A percentile compares a stretch with the other conserved stretches of the same genome.
phyloP scores from a whole-genome alignment of 2,113 vertebrate species.

The Planiliza haematocheilus region DNA sequence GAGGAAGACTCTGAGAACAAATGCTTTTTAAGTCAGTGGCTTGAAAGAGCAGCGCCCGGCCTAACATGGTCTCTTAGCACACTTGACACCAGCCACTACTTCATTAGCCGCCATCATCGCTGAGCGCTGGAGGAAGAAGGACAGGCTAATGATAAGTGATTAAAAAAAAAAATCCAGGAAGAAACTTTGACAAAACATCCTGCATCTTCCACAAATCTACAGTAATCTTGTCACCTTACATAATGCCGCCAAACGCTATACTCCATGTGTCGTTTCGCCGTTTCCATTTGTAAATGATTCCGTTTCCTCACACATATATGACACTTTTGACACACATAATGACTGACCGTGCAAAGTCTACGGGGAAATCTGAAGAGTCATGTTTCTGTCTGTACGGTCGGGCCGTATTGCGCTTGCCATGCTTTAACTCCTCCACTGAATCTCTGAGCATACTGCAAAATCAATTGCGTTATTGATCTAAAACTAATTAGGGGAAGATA shows the following conservation, averaged over 20 bases:
- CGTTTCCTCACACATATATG: slow-evolving; percentile 17
- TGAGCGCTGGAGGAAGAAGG: slow-evolving; percentile 71
- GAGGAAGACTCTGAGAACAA: slow-evolving; percentile 8
- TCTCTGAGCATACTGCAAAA: slow-evolving; percentile 80
- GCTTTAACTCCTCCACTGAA: slow-evolving; percentile 77
- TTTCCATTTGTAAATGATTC: slow-evolving; percentile 19
- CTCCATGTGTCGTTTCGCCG: not conserved
- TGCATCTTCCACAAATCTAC: not conserved
- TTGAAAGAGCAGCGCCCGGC: slow-evolving; percentile 55
- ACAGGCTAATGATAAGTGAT: slow-evolving; percentile 83
- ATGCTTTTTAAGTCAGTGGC: slow-evolving; percentile 49
- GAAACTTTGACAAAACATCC: slow-evolving; percentile 69
- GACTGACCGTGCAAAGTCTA: slow-evolving; percentile 56
- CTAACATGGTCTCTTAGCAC: slow-evolving; percentile 70
- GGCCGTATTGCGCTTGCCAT: slow-evolving; percentile 73
- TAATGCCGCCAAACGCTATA: no score
- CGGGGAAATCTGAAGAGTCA: slow-evolving; percentile 74
- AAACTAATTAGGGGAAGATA: slow-evolving; percentile 86
- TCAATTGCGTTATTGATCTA: slow-evolving; percentile 86
- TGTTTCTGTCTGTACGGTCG: slow-evolving; percentile 74
- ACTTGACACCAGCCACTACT: slow-evolving; percentile 79
- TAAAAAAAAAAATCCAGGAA: slow-evolving; percentile 74
- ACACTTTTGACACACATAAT: slow-evolving; percentile 58
- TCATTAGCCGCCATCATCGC: slow-evolving; percentile 83
- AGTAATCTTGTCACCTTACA: no score